Conservation (phyloP, 2,888 invertebrate genomes). For the Labia minor region DNA sequence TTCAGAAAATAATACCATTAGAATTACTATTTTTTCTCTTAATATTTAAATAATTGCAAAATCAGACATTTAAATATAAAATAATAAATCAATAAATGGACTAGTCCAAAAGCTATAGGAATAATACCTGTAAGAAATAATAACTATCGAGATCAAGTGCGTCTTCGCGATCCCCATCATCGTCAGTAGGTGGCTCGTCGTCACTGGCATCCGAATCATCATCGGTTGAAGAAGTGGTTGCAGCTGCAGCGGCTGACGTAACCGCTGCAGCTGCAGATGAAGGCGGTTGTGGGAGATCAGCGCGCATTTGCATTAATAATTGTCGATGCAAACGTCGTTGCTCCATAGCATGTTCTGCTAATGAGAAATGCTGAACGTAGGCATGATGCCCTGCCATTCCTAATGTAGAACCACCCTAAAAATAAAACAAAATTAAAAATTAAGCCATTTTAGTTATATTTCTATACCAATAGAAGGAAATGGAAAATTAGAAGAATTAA, state of each 20-base stretch:
- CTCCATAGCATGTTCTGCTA: conserved; percentile 80
- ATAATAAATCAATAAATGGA: too few species aligned
- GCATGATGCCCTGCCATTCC: conserved; percentile 68
- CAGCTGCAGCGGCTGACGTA: conserved; percentile 46
- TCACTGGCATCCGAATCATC: conserved; percentile 63
- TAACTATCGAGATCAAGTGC: conserved; percentile 82
- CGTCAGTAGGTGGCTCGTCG: conserved; percentile 27
- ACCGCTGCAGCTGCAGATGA: conserved; percentile 36
- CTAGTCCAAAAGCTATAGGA: too few species aligned
- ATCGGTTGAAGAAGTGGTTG: conserved; percentile 76
- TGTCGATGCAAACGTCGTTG: conserved; percentile 77
- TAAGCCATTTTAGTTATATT: too few species aligned
- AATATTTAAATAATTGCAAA: too few species aligned
- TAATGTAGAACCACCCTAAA: conserved; percentile 75
- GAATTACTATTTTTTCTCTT: too few species aligned
- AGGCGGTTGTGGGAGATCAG: conserved; percentile 52
- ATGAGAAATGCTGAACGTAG: conserved; percentile 64
- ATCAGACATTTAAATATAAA: too few species aligned
- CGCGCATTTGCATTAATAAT: conserved; percentile 58
- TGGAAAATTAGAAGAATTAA: too few species aligned
- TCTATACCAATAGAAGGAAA: too few species aligned
- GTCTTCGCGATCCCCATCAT: conserved; percentile 43
- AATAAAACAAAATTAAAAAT: conserved; percentile 14
- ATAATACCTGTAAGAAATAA: conserved; percentile 59
- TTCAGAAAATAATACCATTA: too few species aligned